These are phyloP conservation scores for Zaprionus camerounensis DNA, from an alignment of 1,140 invertebrate species.

Conservation along the genomic window DNA sequence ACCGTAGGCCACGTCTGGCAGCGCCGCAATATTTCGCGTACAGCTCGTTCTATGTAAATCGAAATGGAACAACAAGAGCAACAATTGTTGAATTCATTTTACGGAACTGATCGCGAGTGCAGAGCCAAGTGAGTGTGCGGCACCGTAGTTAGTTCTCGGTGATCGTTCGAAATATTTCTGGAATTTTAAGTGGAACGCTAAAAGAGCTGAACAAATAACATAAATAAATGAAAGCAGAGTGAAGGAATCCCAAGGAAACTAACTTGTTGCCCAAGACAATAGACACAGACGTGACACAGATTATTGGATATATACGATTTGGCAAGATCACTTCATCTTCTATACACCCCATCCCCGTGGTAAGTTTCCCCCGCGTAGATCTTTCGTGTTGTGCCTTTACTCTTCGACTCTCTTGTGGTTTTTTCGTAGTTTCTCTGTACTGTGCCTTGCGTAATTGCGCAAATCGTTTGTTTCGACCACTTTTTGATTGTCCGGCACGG, in stretches of 20 bases:
- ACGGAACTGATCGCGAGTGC: constrained; percentile 5
- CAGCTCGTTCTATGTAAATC: background rate
- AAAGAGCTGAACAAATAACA: constrained; percentile 38
- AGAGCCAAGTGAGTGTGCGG: constrained; percentile 29
- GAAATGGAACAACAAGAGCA: background rate
- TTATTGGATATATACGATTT: constrained; percentile 55
- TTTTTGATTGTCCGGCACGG: constrained; percentile 69
- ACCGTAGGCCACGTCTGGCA: background rate
- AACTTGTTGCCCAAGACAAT: constrained; percentile 54
- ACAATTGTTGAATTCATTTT: constrained; percentile 1
- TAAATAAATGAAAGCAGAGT: constrained; percentile 12
- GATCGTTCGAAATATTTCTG: constrained; percentile 39
- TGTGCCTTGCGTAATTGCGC: constrained; percentile 71
- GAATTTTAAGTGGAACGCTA: constrained; percentile 73
- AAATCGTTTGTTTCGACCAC: constrained; percentile 79
- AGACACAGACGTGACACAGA: constrained; percentile 47
- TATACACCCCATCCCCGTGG: constrained; percentile 31
- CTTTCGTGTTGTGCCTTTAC: background rate
- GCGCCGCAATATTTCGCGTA: constrained; percentile 7
- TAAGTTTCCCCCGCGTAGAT: constrained; percentile 46
- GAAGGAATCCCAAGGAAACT: constrained; percentile 21
- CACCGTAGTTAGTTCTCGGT: constrained; percentile 49
- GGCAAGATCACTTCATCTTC: constrained; percentile 37
- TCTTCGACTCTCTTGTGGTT: background rate
- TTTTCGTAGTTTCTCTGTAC: constrained; percentile 23